Evolutionary conservation across 2,888 invertebrate species (phyloP), one percentile per base, ranked within the genome.

Genomic region (Rotaria sp.): DNA sequence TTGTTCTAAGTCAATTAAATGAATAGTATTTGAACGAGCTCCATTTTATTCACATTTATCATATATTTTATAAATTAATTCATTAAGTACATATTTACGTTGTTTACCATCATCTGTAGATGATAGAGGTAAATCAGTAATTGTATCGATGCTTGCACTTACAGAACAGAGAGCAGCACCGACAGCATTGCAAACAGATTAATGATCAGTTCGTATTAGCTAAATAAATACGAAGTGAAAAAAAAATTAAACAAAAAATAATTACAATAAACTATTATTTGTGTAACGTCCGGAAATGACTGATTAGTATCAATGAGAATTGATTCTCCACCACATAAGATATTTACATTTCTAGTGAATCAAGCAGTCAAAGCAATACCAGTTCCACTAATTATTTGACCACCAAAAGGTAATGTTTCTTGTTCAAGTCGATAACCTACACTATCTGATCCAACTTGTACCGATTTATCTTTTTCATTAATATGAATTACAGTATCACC

Each of bases 131-230:
- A 90, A 86, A 84, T 88, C 88, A 15, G 88, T 88, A 4, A 89
- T 88, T 3, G 87, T 85, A 84, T 90, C 90, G 13, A 89, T 87
- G 35, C 74, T 88, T 5, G 88, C 88, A 5, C 89, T 88, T 4
- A 90, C 88, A 86, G 90, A 90, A 85, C 90, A 89, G 1, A 90
- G 88, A 2, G 90, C 90, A 11, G 90, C 90, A 18, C 90, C 90
- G 4, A 90, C 89, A 11, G 90, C 90, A 88, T 90, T 90, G 11
- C 90, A 90, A 30, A 90, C 90, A 84, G 87, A 30, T 45, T 50
- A 80, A 80, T 80, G 80, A 80, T 41, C 41, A 13, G 80, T 45
- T 26, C 80, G 80, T n/a, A 80, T 18, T 2, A 80, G 45, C 80
- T 80, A 13, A n/a, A 45, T 24, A 41, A 0, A 45, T 8, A 52